Base-by-base conservation (phyloP, 1,140 invertebrate species). In the Potamilus streckersoni region DNA sequence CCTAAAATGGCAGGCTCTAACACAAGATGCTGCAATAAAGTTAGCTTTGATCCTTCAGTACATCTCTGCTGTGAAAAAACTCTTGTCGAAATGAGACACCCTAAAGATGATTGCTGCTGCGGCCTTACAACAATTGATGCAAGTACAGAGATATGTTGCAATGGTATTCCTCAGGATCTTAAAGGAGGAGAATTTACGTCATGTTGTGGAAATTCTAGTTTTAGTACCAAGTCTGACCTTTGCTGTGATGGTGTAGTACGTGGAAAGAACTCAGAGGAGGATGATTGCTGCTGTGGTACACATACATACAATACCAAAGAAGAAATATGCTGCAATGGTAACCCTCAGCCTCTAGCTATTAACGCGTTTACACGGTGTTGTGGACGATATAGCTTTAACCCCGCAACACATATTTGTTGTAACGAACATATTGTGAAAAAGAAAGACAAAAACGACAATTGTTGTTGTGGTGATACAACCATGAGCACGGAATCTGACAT, bases 241-340 rank as follows among this genome's bases (percentile, higher is more conserved):
- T 73, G 71, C 31, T 73, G 71, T 14, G 62, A 73, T 16, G 63
- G n/a, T 20, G 20, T 1, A 61, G 57, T 77, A 5, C 61, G 58
- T 16, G 38, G 69, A 59, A 71, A 72, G 31, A 67, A 61, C 61
- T 20, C 55, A 58, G 68, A 77, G 31, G 20, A 72, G 58, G 75
- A 77, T 69, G 69, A 77, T 56, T 77, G 69, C 65, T 77, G 73
- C 38, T 74, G 73, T 20, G 73, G 73, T 56, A 59, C 49, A n/a
- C 63, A 65, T 13, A 74, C 73, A 20, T 31, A 69, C 14, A 74
- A 74, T 49, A 49, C 58, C 58, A 20, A 69, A n/a, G 63, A 17
- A n/a, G 38, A 73, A n/a, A 19, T 73, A 20, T 73, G 71, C 62
- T 73, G 71, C 58, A 27, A 62, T 5, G 71, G 71, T 27, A 62